These are phyloP conservation scores for Pogoniulus pusillus DNA, from an alignment of 2,797 vertebrate genomes.

Conservation along the genomic window DNA sequence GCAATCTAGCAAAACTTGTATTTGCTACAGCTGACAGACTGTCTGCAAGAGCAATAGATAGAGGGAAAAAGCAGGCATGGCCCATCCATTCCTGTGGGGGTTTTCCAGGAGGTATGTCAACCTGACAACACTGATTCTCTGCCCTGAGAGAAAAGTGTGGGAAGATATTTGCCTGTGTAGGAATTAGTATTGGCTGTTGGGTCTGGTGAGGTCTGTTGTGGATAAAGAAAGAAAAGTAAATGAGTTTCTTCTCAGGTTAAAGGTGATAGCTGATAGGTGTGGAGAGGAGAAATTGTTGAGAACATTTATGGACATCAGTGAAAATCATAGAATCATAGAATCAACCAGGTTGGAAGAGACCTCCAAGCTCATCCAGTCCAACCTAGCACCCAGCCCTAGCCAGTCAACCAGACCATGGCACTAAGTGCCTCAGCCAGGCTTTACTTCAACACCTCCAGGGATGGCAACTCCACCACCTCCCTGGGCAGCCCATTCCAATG, in stretches of 20 bases:
- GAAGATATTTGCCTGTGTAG: not conserved
- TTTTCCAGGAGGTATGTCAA: not conserved
- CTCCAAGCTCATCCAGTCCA: no score
- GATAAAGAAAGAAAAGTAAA: not conserved
- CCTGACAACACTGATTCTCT: not conserved
- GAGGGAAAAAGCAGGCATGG: not conserved
- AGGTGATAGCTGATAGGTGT: not conserved
- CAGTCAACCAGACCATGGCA: no score
- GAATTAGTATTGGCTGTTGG: not conserved
- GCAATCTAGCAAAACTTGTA: not conserved
- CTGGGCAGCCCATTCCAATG: no score
- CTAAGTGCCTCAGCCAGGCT: no score
- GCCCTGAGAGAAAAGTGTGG: not conserved
- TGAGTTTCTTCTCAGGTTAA: not conserved
- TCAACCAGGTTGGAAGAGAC: no score
- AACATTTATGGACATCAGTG: not conserved
- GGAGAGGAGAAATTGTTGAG: not conserved
- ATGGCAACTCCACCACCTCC: no score
- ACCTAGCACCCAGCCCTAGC: no score
- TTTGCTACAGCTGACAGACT: not conserved
- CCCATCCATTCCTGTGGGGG: not conserved
- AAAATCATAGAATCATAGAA: no score
- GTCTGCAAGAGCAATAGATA: not conserved
- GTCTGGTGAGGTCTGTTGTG: not conserved
- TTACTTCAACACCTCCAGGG: no score